Percentiles rank a stretch among this genome's conserved stretches.
Conservation (phyloP, 2,113 vertebrate species). For the Amphiprion percula region DNA sequence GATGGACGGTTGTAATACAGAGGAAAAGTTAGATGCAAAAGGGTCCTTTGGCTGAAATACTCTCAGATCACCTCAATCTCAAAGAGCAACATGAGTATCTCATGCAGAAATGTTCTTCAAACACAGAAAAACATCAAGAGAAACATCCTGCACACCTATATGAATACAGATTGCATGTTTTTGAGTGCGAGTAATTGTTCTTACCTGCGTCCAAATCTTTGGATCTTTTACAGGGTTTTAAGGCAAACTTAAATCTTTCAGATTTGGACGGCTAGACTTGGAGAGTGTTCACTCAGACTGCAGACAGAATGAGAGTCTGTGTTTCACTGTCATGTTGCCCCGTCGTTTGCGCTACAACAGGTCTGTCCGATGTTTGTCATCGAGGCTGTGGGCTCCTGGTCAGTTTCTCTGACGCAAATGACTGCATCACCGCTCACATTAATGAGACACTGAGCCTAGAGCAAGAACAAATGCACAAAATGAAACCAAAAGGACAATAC, state of each 20-base stretch:
- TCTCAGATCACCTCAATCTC: slow-evolving; percentile 8
- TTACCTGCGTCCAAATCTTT: slow-evolving; percentile 42
- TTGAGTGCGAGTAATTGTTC: slow-evolving; percentile 22
- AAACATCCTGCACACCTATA: slow-evolving; percentile 3
- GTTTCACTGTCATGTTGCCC: slow-evolving; percentile 82
- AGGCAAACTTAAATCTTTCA: slow-evolving; percentile 62
- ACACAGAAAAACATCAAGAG: slow-evolving; percentile 6
- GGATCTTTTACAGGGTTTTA: slow-evolving; percentile 62
- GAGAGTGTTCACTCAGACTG: slow-evolving; percentile 30
- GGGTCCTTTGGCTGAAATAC: slow-evolving; percentile 45
- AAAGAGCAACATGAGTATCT: slow-evolving; percentile 20
- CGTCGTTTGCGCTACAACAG: slow-evolving; percentile 81
- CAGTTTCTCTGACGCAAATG: slow-evolving; percentile 91
- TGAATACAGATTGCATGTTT: slow-evolving; percentile 33
- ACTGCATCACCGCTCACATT: slow-evolving; percentile 98
- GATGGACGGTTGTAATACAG: slow-evolving; percentile 53
- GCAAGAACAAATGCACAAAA: not conserved
- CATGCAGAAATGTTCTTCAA: slow-evolving; percentile 16
- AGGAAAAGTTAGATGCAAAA: slow-evolving; percentile 14
- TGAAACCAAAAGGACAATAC: not conserved
- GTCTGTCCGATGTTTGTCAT: slow-evolving; percentile 76
- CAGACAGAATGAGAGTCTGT: not conserved
- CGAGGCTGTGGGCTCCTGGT: slow-evolving; percentile 84
- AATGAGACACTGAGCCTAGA: slow-evolving; percentile 97
- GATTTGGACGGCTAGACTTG: slow-evolving; percentile 68